Evolutionary conservation across 1,140 invertebrate genomes (phyloP).

Genomic region (Trigoniulus corallinus): DNA sequence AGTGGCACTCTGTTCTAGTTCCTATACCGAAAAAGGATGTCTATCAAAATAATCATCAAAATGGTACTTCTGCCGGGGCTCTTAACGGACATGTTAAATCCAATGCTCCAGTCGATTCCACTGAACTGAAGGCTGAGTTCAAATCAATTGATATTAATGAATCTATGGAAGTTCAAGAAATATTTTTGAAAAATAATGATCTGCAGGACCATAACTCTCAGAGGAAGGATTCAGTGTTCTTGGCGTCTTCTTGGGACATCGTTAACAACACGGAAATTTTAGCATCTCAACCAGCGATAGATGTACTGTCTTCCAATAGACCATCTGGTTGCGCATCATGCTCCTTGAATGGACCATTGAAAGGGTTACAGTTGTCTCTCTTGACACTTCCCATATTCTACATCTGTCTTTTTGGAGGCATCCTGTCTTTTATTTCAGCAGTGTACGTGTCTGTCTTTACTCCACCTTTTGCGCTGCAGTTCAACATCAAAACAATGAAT

Average conservation of each 20-base stretch:
- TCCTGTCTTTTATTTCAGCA: not conserved
- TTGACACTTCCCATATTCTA: not conserved
- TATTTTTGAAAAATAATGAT: not conserved
- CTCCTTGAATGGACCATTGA: not conserved
- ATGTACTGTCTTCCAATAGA: no score
- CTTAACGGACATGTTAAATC: no score
- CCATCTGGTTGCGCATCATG: not conserved
- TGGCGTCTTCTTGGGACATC: not conserved
- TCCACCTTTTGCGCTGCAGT: not conserved
- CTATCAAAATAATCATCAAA: not conserved
- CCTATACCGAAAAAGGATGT: not conserved
- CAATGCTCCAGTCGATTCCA: not conserved
- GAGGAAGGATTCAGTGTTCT: not conserved
- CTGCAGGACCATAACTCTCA: not conserved
- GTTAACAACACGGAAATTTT: no score
- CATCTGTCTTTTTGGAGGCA: not conserved
- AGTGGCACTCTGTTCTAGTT: not conserved
- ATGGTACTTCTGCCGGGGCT: no score
- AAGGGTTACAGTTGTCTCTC: not conserved
- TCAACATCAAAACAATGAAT: not conserved
- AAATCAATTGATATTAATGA: no score
- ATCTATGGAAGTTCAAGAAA: no score
- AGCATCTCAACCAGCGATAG: no score
- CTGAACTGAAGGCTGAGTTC: not conserved
- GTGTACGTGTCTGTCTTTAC: not conserved